Evolutionary conservation across 53 echinoderm and acorn worm species (phyloP).

Genomic region (Henricia sp.): DNA sequence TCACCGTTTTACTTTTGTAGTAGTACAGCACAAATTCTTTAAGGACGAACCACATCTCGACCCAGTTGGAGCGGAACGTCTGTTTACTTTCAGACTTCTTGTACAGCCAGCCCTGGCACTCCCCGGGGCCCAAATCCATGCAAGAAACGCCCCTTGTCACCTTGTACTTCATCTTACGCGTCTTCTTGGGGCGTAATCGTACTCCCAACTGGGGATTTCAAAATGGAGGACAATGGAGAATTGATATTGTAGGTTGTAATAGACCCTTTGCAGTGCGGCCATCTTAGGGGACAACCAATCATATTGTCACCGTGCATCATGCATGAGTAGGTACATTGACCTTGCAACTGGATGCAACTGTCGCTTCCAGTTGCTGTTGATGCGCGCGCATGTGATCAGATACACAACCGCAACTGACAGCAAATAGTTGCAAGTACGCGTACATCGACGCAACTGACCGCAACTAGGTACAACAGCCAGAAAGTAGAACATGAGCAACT

Average conservation of each 20-base stretch:
- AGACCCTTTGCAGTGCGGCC: too few species aligned
- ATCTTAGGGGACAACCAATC: too few species aligned
- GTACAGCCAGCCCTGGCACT: conserved; percentile 81
- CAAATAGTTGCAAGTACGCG: too few species aligned
- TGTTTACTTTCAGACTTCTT: conserved; percentile 63
- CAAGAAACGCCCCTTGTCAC: conserved; percentile 78
- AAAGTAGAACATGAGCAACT: too few species aligned
- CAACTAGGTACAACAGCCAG: too few species aligned
- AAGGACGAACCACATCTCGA: conserved; percentile 84
- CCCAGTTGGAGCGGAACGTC: conserved; percentile 68
- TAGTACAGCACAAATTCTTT: conserved; percentile 94
- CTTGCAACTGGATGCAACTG: too few species aligned
- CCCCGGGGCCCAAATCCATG: conserved; percentile 87
- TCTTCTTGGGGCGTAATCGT: conserved; percentile 60
- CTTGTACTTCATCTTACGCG: conserved; percentile 12
- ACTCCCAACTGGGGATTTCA: conserved; percentile 43
- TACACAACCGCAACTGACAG: too few species aligned
- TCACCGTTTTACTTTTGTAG: conserved; percentile 88
- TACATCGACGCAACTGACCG: too few species aligned
- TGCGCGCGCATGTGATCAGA: too few species aligned
- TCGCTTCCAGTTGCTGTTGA: too few species aligned
- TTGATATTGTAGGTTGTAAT: neutral
- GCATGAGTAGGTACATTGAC: too few species aligned
- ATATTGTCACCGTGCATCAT: too few species aligned
- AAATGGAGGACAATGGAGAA: neutral